These are phyloP conservation scores for Lophotriccus pileatus DNA, from an alignment of 2,797 vertebrate species.

Conservation along the genomic window DNA sequence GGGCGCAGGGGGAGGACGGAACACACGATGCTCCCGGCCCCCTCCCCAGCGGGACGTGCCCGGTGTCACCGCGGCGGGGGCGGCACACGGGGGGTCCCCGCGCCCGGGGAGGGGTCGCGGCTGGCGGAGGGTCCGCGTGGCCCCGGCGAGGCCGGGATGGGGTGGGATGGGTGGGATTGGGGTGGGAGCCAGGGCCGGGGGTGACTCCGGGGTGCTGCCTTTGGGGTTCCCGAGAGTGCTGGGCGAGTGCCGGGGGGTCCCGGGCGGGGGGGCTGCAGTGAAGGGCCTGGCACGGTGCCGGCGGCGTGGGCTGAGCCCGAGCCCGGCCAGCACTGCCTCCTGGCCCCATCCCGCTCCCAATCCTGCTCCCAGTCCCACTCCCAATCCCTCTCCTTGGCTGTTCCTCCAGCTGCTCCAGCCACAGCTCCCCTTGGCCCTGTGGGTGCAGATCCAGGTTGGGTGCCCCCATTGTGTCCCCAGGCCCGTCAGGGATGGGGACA, in stretches of 20 bases:
- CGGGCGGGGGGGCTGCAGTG: neutral
- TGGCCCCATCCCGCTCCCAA: neutral
- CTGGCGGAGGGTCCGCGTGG: neutral
- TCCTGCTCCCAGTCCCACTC: neutral
- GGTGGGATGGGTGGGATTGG: neutral
- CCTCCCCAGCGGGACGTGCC: neutral
- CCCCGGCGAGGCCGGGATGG: neutral
- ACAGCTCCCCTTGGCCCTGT: neutral
- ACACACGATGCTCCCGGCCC: neutral
- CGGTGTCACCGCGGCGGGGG: neutral
- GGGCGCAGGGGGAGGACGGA: neutral
- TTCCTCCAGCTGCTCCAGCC: neutral
- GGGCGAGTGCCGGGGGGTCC: neutral
- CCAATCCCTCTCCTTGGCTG: neutral
- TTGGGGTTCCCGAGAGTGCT: neutral
- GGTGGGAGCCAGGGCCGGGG: neutral
- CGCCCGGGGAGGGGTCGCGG: neutral
- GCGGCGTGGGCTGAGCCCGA: neutral
- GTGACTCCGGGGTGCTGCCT: neutral
- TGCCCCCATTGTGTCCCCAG: neutral
- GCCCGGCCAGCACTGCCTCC: neutral
- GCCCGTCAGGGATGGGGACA: fast-evolving
- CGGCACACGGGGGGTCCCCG: neutral
- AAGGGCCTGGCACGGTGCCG: neutral
- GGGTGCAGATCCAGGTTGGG: neutral